Evolutionary conservation across 92 coral and sea anemone species (phyloP).

Genomic region (Meandrina meandrites): DNA sequence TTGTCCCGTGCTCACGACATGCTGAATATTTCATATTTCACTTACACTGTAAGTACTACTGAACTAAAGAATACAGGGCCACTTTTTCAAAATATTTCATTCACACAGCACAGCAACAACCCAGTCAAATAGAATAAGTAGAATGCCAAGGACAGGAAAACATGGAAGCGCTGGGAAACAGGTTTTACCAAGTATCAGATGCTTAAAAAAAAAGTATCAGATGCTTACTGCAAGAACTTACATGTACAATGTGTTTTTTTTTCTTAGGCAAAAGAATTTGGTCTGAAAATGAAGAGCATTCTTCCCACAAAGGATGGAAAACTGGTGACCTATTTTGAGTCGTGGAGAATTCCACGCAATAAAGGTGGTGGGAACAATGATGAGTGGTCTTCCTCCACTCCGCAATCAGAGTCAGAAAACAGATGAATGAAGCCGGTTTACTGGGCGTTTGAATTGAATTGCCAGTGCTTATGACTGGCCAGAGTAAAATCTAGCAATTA

Average conservation of each 20-base stretch:
- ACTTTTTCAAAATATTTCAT: too few species aligned
- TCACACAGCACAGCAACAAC: too few species aligned
- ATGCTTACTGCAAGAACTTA: too few species aligned
- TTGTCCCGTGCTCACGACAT: too few species aligned
- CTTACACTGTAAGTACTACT: too few species aligned
- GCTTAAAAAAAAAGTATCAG: too few species aligned
- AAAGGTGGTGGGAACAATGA: slow-evolving; percentile 27
- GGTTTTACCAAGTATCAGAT: too few species aligned
- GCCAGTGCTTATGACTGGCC: background rate
- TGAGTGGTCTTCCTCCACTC: slow-evolving; percentile 14
- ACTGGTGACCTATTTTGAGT: slow-evolving; percentile 72
- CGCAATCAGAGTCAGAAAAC: background rate
- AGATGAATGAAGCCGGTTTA: background rate
- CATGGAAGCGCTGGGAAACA: too few species aligned
- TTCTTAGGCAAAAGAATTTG: slow-evolving; percentile 78
- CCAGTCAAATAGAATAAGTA: too few species aligned
- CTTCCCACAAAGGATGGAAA: slow-evolving; percentile 84
- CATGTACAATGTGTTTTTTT: background rate
- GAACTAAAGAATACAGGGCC: too few species aligned
- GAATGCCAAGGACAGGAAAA: too few species aligned
- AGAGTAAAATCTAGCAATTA: background rate
- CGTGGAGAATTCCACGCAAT: slow-evolving; percentile 74
- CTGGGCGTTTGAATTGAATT: background rate
- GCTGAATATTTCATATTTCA: too few species aligned
- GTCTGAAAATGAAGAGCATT: slow-evolving; percentile 68